Percentiles rank a stretch among this genome's conserved stretches.
Evolutionary conservation across 92 coral and sea anemone species (phyloP).

Genomic region (Porites cylindrica): DNA sequence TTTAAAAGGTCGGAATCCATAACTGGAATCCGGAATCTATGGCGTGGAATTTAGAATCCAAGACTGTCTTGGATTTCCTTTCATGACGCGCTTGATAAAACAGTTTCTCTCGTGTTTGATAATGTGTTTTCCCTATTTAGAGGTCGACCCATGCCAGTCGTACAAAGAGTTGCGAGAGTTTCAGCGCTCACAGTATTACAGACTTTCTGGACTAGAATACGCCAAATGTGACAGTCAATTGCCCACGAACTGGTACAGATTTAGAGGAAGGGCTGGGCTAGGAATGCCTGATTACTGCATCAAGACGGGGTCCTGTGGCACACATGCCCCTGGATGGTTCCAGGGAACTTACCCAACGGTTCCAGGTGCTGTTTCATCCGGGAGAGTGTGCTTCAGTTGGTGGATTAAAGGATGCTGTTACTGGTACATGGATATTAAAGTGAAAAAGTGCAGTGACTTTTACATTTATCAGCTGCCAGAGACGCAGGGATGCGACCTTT

Average conservation of each 20-base stretch:
- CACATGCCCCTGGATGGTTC: slow-evolving; percentile 48
- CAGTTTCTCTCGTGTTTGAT: no score
- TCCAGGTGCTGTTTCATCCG: slow-evolving; percentile 3
- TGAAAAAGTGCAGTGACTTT: slow-evolving; percentile 29
- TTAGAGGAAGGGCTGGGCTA: slow-evolving; percentile 36
- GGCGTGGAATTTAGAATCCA: no score
- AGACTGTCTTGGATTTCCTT: no score
- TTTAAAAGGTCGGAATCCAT: no score
- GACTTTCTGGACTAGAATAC: not conserved
- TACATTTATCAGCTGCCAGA: slow-evolving; percentile 21
- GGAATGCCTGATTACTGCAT: slow-evolving; percentile 40
- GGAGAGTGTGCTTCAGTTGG: slow-evolving; percentile 35
- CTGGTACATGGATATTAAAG: slow-evolving; percentile 10
- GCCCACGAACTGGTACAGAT: slow-evolving; percentile 29
- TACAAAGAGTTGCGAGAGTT: slow-evolving; percentile 42
- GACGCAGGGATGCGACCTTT: slow-evolving; percentile 13
- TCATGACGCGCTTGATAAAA: no score
- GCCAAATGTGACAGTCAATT: slow-evolving; percentile 21
- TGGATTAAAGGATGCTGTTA: slow-evolving; percentile 7
- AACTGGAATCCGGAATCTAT: no score
- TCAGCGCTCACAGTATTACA: slow-evolving; percentile 28
- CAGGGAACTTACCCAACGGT: slow-evolving; percentile 14
- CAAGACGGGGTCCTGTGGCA: slow-evolving; percentile 17
- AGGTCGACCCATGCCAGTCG: slow-evolving; percentile 27
- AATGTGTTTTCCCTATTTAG: not conserved